These are phyloP conservation scores for Corbicula japonica DNA, from an alignment of 2,888 invertebrate species.

Conservation along the genomic window DNA sequence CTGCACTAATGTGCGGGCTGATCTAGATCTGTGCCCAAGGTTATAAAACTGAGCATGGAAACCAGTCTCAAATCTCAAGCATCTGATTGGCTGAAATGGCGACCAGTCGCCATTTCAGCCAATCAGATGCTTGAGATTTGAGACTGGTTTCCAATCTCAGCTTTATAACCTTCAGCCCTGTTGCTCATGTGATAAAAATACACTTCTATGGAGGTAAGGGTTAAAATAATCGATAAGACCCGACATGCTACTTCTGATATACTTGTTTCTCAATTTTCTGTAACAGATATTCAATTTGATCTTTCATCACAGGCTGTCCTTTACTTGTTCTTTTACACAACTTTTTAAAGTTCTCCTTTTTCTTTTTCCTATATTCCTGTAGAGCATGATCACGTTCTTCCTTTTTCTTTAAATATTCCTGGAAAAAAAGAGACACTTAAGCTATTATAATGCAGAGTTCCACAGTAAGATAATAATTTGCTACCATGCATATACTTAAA, in stretches of 20 bases:
- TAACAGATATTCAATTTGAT: slow-evolving; percentile 92
- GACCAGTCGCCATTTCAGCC: not conserved
- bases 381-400: slow-evolving; percentile 87
- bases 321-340: slow-evolving; percentile 92
- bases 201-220: not conserved
- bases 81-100: too few relatives aligned
- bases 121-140: not conserved
- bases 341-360: slow-evolving; percentile 91
- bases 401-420: slow-evolving; percentile 67
- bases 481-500: too few relatives aligned
- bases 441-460: not conserved
- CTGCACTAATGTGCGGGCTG: too few relatives aligned
- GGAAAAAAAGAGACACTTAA: slow-evolving; percentile 5
- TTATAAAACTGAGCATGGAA: too few relatives aligned
- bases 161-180: not conserved
- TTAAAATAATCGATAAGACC: not conserved
- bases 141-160: not conserved
- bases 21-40: too few relatives aligned
- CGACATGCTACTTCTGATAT: slow-evolving; percentile 45
- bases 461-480: not conserved
- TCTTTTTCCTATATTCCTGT: slow-evolving; percentile 90
- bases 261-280: slow-evolving; percentile 89
- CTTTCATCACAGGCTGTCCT: slow-evolving; percentile 95
- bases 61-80: too few relatives aligned
- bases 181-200: not conserved